phyloP scores from a whole-genome alignment of 2,113 vertebrate genomes.

The Xyliphius kryptos region DNA sequence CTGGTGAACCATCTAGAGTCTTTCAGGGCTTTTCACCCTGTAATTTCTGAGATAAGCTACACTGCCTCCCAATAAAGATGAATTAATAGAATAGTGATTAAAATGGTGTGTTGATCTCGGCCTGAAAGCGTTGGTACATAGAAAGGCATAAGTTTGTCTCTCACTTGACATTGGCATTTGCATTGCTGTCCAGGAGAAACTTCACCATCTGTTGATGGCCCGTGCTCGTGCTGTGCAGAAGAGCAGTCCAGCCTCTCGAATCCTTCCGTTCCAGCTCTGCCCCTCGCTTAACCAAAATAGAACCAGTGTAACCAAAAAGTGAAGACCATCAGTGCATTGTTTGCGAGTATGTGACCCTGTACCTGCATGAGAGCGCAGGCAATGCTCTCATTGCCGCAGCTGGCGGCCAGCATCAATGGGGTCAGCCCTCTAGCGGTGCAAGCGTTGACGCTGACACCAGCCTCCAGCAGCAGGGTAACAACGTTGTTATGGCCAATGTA shows the following conservation, averaged over 20 bases:
- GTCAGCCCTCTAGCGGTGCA: conserved; percentile 79
- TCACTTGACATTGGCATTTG: conserved; percentile 84
- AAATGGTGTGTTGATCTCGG: too few species aligned
- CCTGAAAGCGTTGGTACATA: too few species aligned
- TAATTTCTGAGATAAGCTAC: too few species aligned
- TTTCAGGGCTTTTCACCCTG: too few species aligned
- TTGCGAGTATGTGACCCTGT: conserved; percentile 25
- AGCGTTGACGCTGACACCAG: conserved; percentile 82
- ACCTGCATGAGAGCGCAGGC: conserved; percentile 94
- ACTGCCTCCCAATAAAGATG: too few species aligned
- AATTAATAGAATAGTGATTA: too few species aligned
- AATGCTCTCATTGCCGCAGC: conserved; percentile 94
- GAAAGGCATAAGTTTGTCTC: conserved; percentile 35
- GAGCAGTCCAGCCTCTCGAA: conserved; percentile 84
- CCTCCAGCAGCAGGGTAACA: conserved; percentile 83
- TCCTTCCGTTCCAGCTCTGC: conserved; percentile 89
- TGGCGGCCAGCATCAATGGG: conserved; percentile 89
- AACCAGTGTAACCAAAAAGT: too few species aligned
- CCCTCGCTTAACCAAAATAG: conserved; percentile 74
- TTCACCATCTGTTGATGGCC: conserved; percentile 96
- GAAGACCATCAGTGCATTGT: too few species aligned
- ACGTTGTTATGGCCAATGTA: conserved; percentile 94
- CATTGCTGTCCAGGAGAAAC: conserved; percentile 87
- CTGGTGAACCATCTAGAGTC: too few species aligned
- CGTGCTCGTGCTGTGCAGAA: conserved; percentile 88